Conservation (phyloP, 2,888 invertebrate genomes). For the Liposcelis brunnea region DNA sequence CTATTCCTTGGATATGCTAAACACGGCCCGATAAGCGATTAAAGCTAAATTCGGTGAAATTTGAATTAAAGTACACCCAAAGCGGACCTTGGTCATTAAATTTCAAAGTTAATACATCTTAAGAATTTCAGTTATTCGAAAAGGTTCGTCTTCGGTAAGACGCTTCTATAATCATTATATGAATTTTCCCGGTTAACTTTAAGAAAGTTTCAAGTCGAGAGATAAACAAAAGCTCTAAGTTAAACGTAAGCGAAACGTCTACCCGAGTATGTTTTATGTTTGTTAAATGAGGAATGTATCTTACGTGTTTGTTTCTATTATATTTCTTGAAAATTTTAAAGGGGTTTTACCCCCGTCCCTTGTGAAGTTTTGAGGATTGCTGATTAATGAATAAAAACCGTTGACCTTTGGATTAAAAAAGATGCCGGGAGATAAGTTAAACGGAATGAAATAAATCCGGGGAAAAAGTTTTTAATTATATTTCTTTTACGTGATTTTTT, state of each 20-base stretch:
- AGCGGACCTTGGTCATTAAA: conserved; percentile 9
- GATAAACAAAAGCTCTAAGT: not conserved
- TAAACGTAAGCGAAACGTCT: not conserved
- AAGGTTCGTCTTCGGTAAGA: conserved; percentile 7
- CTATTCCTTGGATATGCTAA: too few relatives aligned
- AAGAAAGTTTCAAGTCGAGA: not conserved
- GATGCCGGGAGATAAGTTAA: too few relatives aligned
- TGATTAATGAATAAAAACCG: too few relatives aligned
- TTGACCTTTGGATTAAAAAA: too few relatives aligned
- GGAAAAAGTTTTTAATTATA: too few relatives aligned
- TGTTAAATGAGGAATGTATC: conserved; percentile 9
- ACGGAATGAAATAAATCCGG: too few relatives aligned
- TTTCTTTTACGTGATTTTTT: too few relatives aligned
- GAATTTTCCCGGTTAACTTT: conserved; percentile 7
- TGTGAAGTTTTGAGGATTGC: too few relatives aligned
- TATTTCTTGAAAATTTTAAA: not conserved
- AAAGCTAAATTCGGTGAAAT: too few relatives aligned
- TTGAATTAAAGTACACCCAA: conserved; percentile 1
- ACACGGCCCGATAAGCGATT: too few relatives aligned
- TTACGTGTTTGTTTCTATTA: conserved; percentile 8
- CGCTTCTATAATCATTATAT: conserved; percentile 6
- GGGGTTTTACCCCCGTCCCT: too few relatives aligned
- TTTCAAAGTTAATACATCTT: conserved; percentile 10
- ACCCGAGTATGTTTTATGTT: not conserved
- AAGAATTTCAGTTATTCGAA: conserved; percentile 7